A percentile compares a stretch with the other conserved stretches of the same genome.
Evolutionary conservation across 35 echinoderm and acorn worm species (phyloP).

Genomic region (Strongylocentrotus purpuratus): DNA sequence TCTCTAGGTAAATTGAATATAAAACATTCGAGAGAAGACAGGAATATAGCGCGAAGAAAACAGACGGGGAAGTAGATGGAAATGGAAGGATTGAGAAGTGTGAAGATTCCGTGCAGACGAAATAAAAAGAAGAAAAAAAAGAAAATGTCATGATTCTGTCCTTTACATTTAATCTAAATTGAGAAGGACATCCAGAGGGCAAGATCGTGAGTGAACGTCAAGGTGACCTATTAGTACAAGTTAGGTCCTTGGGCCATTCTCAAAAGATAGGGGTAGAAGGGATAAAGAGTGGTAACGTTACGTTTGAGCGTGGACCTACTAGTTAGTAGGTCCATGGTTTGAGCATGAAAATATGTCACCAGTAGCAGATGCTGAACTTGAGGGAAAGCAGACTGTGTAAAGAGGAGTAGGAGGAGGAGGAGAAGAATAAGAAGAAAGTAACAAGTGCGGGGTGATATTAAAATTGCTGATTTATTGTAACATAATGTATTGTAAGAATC

Average conservation of each 20-base stretch:
- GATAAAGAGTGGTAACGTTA: neutral
- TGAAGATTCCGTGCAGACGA: neutral
- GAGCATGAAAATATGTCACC: neutral
- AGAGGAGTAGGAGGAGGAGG: too few relatives aligned
- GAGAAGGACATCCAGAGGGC: neutral
- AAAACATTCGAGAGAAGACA: too few relatives aligned
- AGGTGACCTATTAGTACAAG: neutral
- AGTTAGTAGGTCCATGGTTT: too few relatives aligned
- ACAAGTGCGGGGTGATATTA: too few relatives aligned
- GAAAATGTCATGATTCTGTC: neutral
- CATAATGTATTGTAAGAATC: too few relatives aligned
- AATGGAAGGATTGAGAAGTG: neutral
- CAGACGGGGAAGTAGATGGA: too few relatives aligned
- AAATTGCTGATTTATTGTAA: too few relatives aligned
- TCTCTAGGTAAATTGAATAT: too few relatives aligned
- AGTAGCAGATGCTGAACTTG: neutral
- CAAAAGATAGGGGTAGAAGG: neutral
- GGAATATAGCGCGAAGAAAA: too few relatives aligned
- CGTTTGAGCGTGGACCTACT: neutral
- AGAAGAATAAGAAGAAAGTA: too few relatives aligned
- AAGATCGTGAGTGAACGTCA: slow-evolving; percentile 20
- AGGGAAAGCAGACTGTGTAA: neutral
- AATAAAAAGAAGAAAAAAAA: neutral
- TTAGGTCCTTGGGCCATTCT: neutral
- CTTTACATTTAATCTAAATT: neutral